phyloP scores from a whole-genome alignment of 2,797 vertebrate species.

The Caiman crocodilus region DNA sequence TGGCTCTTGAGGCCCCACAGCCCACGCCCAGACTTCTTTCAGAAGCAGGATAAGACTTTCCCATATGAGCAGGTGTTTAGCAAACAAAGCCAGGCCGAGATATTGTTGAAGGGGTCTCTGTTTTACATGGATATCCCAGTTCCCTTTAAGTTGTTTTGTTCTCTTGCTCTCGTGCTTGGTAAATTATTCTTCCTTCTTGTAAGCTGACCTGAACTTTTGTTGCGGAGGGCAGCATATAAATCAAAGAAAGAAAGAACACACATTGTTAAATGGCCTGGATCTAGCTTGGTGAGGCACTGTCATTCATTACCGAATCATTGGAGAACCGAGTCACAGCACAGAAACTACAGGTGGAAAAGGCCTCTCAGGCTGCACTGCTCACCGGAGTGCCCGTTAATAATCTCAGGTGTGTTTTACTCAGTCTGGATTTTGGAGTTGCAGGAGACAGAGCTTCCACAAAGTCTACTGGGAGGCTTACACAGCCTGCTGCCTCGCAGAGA shows the following conservation, averaged over 20 bases:
- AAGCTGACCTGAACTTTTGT: no score
- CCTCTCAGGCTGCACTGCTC: neutral
- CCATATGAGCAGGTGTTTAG: no score
- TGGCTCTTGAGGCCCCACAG: no score
- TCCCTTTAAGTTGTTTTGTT: no score
- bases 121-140: no score
- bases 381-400: fast-evolving
- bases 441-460: neutral
- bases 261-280: neutral
- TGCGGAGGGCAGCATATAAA: no score
- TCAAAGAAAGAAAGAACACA: neutral
- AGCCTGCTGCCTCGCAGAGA: neutral
- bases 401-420: neutral
- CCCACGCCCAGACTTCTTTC: no score
- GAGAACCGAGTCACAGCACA: neutral
- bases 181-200: no score
- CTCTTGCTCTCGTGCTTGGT: no score
- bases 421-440: neutral
- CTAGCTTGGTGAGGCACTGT: neutral
- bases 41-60: no score
- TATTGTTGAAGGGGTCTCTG: no score
- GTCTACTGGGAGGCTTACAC: neutral
- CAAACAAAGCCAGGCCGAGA: no score
- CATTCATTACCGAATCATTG: neutral
- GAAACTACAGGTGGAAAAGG: neutral